phyloP scores from a whole-genome alignment of 2,797 vertebrate species.

The Xiphorhynchus erythropygius region DNA sequence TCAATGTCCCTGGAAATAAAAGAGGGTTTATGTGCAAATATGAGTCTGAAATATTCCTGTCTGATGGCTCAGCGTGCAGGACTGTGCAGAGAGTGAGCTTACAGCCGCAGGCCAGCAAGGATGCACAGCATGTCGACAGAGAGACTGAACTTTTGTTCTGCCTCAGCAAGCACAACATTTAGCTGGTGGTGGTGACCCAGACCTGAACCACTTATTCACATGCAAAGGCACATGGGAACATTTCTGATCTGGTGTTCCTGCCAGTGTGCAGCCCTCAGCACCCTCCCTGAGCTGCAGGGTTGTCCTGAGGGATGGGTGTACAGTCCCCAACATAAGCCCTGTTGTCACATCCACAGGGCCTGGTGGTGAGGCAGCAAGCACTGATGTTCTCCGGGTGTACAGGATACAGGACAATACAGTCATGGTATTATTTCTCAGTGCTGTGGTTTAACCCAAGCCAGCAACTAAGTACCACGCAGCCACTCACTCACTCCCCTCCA shows the following conservation, averaged over 20 bases:
- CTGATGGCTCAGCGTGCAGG: fast-evolving
- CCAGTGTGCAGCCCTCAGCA: background rate
- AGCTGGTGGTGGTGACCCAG: background rate
- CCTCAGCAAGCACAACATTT: background rate
- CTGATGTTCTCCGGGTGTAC: background rate
- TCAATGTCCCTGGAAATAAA: background rate
- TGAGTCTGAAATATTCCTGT: background rate
- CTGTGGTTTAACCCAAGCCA: background rate
- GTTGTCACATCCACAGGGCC: fast-evolving
- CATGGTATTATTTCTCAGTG: background rate
- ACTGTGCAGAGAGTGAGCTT: background rate
- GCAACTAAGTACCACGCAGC: background rate
- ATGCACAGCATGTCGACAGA: background rate
- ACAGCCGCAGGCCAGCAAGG: fast-evolving
- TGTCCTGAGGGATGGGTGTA: fast-evolving
- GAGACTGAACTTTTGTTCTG: background rate
- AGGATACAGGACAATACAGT: background rate
- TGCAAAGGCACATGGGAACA: background rate
- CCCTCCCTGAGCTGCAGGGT: background rate
- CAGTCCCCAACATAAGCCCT: background rate
- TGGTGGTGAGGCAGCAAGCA: background rate
- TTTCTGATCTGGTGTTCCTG: background rate
- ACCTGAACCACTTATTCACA: background rate
- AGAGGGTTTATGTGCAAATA: background rate
- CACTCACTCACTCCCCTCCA: background rate